Evolutionary conservation across 2,888 invertebrate genomes (phyloP), one percentile per base, ranked within the genome.

Genomic region (Aphidius colemani): DNA sequence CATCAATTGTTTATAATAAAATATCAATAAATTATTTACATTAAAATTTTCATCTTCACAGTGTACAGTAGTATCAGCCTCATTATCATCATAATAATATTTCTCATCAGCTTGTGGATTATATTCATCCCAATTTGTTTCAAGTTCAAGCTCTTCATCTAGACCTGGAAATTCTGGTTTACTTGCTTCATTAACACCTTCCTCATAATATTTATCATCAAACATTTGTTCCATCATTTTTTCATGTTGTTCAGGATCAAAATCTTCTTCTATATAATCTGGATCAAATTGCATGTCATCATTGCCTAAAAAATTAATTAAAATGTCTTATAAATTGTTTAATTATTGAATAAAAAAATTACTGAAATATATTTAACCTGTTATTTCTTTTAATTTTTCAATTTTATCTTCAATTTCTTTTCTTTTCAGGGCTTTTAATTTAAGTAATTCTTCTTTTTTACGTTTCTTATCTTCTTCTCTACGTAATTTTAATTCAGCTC

Each of bases 341-440:
- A 30, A 6, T 39, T 4, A 11, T 56, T 18, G 30, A 11, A 30
- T 40, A 10, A 43, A 6, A n/a, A 45, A 48, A 9, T 11, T 43
- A 59, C 65, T 76, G 13, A 2, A 18, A 18, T 18, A 18, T 18
- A 97, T 30, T 30, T 5, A 2, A 30, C 30, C 98, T 3, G 96
- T 93, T 43, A 96, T 90, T 78, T 94, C 90, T 82, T 92, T 92
- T 7, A 99, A 83, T 83, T 90, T 91, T 61, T 90, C 87, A 56
- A 98, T 88, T 83, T 95, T 96, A 67, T 94, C 92, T 78, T 92
- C 88, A 68, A 98, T 95, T 84, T 98, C 97, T 77, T 92, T 90
- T 63, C 91, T 85, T 78, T 97, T 97, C 67, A 95, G 82, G 40
- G 93, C 91, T 81, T 95, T 94, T 48, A 97, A 82, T 70, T 94